These are phyloP conservation scores for Sarcophaga subvicina DNA, from an alignment of 2,888 invertebrate species.

Conservation along the genomic window DNA sequence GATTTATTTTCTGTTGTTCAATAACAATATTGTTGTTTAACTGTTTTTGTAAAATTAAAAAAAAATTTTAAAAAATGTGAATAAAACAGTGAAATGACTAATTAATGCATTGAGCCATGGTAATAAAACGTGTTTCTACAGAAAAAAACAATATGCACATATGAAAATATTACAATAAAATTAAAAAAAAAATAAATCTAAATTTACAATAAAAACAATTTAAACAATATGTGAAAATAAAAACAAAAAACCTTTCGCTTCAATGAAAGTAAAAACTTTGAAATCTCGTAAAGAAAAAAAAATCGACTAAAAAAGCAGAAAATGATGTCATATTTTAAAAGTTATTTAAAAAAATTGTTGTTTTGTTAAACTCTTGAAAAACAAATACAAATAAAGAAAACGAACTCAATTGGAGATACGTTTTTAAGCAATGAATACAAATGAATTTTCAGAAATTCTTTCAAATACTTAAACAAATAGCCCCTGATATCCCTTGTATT, in stretches of 20 bases:
- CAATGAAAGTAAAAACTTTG: constrained; percentile 68
- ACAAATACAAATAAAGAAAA: constrained; percentile 19
- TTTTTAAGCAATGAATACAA: neutral
- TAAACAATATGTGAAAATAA: constrained; percentile 25
- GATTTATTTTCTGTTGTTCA: constrained; percentile 24
- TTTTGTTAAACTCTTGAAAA: constrained; percentile 23
- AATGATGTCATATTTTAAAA: constrained; percentile 66
- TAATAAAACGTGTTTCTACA: constrained; percentile 63
- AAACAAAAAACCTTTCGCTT: constrained; percentile 47
- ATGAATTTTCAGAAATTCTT: constrained; percentile 34
- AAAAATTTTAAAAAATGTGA: neutral
- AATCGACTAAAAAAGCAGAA: neutral
- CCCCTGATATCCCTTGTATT: too few relatives aligned
- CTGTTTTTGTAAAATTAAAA: constrained; percentile 2
- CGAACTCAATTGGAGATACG: neutral
- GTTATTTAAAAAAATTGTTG: too few relatives aligned
- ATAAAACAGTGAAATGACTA: constrained; percentile 47
- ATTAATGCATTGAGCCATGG: constrained; percentile 51
- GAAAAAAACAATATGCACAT: constrained; percentile 17
- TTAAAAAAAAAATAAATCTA: neutral
- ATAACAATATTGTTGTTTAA: constrained; percentile 9
- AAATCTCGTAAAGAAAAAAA: constrained; percentile 49
- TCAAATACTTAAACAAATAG: neutral
- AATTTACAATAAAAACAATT: constrained; percentile 7
- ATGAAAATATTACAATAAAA: constrained; percentile 33